Evolutionary conservation across 1,140 invertebrate species (phyloP), one percentile per base, ranked within the genome.

Genomic region (Dysdera silvatica): DNA sequence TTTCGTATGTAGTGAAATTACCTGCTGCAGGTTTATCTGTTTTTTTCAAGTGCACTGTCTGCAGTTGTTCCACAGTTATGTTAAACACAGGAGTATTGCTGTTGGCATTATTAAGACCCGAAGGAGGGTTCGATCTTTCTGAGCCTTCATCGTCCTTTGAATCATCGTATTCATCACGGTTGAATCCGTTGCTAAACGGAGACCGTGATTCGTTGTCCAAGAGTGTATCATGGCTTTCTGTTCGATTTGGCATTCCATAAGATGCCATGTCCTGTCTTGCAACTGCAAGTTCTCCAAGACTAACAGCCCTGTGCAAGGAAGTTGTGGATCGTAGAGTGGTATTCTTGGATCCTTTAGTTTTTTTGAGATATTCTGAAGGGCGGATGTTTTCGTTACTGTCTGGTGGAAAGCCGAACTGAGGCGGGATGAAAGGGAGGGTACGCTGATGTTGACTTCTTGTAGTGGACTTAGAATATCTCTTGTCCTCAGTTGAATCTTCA

Each of bases 361-460:
- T 89, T 70, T 85, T 84, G 61, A 94, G 79, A 76, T 94, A 94
- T 75, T 94, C 90, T 33, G 88, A 91, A 40, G 91, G 91, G 73
- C 93, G 93, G 71, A 95, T 91, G 43, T 93, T 81, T 73, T 90
- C 85, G 51, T 87, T 83, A 70, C 84, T 81, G 43, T 71, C 68
- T 63, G 81, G 68, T 51, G 80, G 81, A 71, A 82, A 81, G 31
- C 84, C 84, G 77, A 93, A 92, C 74, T 87, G 87, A 26, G 90
- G 89, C 45, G 89, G 89, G 73, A 93, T 86, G 80, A 93, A 92
- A 64, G 89, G 87, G 61, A 89, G 76, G 67, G 84, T 87, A 12
- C 18, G 33, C 23, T 57, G 64, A 20, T 66, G 64, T 20, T 58
- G 54, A 18, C 53, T 63, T 8, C 57, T n/a, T 4, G 59, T 52